These are phyloP conservation scores for Carpatolechia fugitivella DNA, from an alignment of 2,888 invertebrate genomes.

Conservation along the genomic window DNA sequence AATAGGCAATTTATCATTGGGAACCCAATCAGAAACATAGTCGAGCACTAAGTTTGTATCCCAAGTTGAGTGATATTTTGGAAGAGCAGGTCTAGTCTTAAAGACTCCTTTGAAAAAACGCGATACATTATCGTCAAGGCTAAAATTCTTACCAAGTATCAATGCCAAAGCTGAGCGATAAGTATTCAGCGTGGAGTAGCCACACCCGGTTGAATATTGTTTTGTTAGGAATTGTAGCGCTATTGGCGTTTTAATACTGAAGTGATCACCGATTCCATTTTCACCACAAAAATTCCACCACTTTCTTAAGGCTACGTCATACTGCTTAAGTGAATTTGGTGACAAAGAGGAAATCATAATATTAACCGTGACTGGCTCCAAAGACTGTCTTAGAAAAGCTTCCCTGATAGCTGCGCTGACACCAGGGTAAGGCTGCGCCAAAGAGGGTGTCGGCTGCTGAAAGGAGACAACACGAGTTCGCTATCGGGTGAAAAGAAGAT, in stretches of 20 bases:
- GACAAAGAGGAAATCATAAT: background rate
- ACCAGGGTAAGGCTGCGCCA: background rate
- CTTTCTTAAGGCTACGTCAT: background rate
- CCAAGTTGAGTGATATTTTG: constrained; percentile 9
- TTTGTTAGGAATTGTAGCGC: background rate
- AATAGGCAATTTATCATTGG: background rate
- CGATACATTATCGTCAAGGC: background rate
- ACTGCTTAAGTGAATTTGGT: background rate
- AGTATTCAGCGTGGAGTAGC: background rate
- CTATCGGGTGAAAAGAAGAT: too few species aligned
- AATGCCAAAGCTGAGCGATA: background rate
- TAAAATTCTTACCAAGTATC: background rate
- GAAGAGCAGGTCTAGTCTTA: constrained; percentile 4
- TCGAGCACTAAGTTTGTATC: background rate
- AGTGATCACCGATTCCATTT: background rate
- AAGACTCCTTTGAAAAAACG: constrained; percentile 9
- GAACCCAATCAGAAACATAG: background rate
- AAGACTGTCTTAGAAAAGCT: background rate
- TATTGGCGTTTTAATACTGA: background rate
- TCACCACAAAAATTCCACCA: background rate
- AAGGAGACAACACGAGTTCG: background rate
- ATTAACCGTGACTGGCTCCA: background rate
- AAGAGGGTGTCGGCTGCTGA: background rate
- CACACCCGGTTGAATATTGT: background rate
- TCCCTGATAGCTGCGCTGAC: background rate